phyloP scores from a whole-genome alignment of 1,140 invertebrate genomes.

The Caenorhabditis inopinata region DNA sequence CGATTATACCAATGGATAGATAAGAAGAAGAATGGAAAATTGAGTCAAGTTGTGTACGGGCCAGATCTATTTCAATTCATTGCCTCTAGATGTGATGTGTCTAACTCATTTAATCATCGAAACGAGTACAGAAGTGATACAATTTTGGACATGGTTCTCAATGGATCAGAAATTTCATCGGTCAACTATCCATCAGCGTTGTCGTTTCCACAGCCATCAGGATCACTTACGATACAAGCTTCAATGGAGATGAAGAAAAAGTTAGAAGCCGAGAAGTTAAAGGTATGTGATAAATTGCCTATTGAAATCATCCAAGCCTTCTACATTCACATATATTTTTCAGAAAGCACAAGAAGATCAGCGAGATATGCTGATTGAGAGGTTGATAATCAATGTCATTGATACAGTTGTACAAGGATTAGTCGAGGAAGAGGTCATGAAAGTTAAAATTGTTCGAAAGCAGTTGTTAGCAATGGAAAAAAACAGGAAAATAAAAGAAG shows the following conservation, averaged over 20 bases:
- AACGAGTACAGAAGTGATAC: background rate
- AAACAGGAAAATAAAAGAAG: background rate
- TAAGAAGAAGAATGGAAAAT: background rate
- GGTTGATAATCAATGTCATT: background rate
- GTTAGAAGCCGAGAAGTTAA: background rate
- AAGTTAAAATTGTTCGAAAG: background rate
- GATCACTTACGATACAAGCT: background rate
- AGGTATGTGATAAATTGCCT: background rate
- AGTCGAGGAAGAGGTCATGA: background rate
- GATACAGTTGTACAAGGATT: background rate
- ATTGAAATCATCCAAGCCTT: background rate
- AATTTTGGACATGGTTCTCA: background rate
- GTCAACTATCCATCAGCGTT: background rate
- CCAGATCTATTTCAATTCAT: constrained; percentile 5
- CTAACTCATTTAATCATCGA: constrained; percentile 30
- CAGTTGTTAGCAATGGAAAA: background rate
- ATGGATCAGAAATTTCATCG: background rate
- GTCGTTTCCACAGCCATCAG: background rate
- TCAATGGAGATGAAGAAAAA: background rate
- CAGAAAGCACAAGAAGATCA: background rate
- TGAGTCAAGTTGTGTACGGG: background rate
- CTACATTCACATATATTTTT: background rate
- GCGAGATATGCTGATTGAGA: background rate
- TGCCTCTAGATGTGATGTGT: background rate
- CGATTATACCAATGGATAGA: background rate